Conservation (phyloP, 2,888 invertebrate genomes). For the Brenthis daphne region DNA sequence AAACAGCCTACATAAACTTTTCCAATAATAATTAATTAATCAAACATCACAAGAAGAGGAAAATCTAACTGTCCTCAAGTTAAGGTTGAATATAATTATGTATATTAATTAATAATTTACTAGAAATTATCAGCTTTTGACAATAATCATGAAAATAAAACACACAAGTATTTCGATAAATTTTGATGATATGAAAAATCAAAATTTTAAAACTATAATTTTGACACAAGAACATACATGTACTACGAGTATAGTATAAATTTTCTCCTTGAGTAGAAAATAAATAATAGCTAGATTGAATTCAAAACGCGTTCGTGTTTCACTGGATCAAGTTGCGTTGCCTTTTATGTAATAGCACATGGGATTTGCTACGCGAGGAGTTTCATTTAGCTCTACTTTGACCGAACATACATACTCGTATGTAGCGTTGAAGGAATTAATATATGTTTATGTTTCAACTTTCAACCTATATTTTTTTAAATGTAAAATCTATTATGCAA, state of each 20-base stretch:
- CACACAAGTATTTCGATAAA: too few species aligned
- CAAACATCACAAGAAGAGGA: neutral
- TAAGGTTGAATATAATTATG: neutral
- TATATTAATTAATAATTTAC: too few species aligned
- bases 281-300: slow-evolving; percentile 16
- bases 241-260: neutral
- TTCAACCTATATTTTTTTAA: too few species aligned
- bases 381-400: slow-evolving; percentile 10
- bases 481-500: too few species aligned
- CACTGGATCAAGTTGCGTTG: slow-evolving; percentile 25
- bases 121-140: too few species aligned
- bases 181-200: too few species aligned
- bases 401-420: neutral
- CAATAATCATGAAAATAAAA: too few species aligned
- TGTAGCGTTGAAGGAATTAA: neutral
- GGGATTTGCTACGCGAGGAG: slow-evolving; percentile 26
- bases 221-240: too few species aligned
- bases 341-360: slow-evolving; percentile 20
- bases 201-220: too few species aligned
- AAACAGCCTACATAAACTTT: neutral
- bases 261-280: slow-evolving; percentile 8
- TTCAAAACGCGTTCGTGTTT: slow-evolving; percentile 15
- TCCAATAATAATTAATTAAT: slow-evolving; percentile 9
- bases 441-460: neutral
- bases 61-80: neutral